A percentile compares a stretch with the other conserved stretches of the same genome.
Evolutionary conservation across 2,888 invertebrate species (phyloP).

Genomic region (Toxonevra muliebris): DNA sequence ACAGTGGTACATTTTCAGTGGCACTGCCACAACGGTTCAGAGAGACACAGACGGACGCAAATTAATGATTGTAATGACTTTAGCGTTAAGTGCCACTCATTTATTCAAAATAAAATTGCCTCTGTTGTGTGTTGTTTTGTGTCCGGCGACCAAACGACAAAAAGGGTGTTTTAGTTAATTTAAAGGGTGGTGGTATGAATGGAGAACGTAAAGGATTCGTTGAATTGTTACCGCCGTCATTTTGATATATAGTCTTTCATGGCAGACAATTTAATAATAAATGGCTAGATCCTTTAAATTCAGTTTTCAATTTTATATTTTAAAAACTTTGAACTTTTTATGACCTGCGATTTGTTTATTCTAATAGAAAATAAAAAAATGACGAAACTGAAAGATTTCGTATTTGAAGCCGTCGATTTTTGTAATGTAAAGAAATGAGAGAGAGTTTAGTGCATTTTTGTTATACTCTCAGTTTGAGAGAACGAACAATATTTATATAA

Average conservation of each 20-base stretch:
- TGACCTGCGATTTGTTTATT: too few species aligned
- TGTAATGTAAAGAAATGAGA: too few species aligned
- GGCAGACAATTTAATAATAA: neutral
- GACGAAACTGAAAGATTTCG: too few species aligned
- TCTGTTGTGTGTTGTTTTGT: neutral
- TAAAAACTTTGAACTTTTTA: too few species aligned
- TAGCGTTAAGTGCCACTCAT: constrained; percentile 31
- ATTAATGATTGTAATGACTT: constrained; percentile 52
- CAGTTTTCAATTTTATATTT: too few species aligned
- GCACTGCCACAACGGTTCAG: constrained; percentile 6
- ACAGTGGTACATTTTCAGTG: constrained; percentile 35
- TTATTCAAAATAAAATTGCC: constrained; percentile 13
- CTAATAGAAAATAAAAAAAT: too few species aligned
- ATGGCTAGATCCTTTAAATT: too few species aligned
- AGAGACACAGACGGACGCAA: constrained; percentile 43
- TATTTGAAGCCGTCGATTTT: too few species aligned
- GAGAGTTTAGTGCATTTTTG: too few species aligned
- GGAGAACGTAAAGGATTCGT: neutral
- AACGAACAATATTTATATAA: too few species aligned
- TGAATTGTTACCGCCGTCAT: neutral
- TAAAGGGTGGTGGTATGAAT: neutral
- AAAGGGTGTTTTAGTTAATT: neutral
- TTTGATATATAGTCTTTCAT: neutral
- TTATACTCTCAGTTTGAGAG: too few species aligned
- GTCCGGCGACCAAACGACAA: neutral